Evolutionary conservation across 2,113 vertebrate genomes (phyloP).

Genomic region (Salvelinus sp.): DNA sequence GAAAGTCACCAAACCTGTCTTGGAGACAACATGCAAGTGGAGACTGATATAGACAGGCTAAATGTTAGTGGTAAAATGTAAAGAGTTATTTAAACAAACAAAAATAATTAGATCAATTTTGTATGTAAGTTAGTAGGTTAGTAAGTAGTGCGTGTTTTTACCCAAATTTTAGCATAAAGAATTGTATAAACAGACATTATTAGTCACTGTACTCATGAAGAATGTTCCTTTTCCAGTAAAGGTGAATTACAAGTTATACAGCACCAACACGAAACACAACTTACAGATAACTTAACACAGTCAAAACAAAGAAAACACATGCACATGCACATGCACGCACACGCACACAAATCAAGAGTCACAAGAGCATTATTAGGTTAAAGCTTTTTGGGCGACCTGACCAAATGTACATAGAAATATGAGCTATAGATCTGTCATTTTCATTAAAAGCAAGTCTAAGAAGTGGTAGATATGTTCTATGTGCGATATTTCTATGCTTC

Average conservation of each 20-base stretch:
- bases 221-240: conserved; percentile 22
- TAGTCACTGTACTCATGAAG: neutral
- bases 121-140: neutral
- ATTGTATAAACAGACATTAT: neutral
- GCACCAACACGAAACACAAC: conserved; percentile 48
- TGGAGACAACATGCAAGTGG: neutral
- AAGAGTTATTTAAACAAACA: too few relatives aligned
- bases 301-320: conserved; percentile 36
- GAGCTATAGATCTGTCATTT: too few relatives aligned
- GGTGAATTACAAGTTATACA: conserved; percentile 62
- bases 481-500: too few relatives aligned
- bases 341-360: neutral
- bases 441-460: too few relatives aligned
- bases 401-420: too few relatives aligned
- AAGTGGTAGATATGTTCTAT: too few relatives aligned
- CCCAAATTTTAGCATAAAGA: neutral
- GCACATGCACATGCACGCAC: neutral
- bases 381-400: too few relatives aligned
- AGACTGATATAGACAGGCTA: neutral
- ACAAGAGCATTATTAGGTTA: too few relatives aligned
- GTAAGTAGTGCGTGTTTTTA: too few relatives aligned
- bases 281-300: conserved; percentile 15
- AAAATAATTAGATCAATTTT: neutral
- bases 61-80: neutral
- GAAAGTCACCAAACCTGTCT: conserved; percentile 7